phyloP scores from a whole-genome alignment of 2,113 vertebrate species.

The Hypomesus transpacificus region DNA sequence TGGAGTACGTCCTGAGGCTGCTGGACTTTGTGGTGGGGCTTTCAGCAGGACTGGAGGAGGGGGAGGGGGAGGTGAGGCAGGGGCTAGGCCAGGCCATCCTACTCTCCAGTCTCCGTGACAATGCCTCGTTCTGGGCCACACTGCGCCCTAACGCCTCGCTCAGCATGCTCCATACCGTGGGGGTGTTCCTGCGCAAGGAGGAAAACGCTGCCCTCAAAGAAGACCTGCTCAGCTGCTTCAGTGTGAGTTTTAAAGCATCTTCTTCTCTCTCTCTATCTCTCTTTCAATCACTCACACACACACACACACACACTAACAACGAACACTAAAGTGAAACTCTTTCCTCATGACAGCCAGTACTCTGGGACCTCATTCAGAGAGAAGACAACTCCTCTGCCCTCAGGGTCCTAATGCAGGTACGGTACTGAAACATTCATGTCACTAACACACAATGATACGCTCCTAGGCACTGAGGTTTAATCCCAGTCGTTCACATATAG shows the following conservation, averaged over 20 bases:
- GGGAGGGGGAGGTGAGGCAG: constrained; percentile 74
- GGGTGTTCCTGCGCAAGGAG: constrained; percentile 75
- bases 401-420: constrained; percentile 79
- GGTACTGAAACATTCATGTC: not conserved
- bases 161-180: constrained; percentile 78
- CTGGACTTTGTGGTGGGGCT: constrained; percentile 79
- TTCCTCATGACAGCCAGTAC: constrained; percentile 69
- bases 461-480: no score
- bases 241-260: constrained; percentile 68
- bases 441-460: not conserved
- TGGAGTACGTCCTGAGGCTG: constrained; percentile 79
- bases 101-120: constrained; percentile 85
- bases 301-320: not conserved
- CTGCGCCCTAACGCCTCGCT: constrained; percentile 72
- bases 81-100: constrained; percentile 83
- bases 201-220: constrained; percentile 68
- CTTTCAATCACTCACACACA: not conserved
- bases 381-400: constrained; percentile 75
- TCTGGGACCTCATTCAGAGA: constrained; percentile 82
- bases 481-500: no score
- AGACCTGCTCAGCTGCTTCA: constrained; percentile 85
- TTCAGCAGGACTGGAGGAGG: constrained; percentile 68
- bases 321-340: constrained; percentile 29
- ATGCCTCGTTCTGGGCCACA: constrained; percentile 78
- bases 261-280: not conserved